Evolutionary conservation across 2,888 invertebrate species (phyloP).

Genomic region (Prionchulus punctatus): DNA sequence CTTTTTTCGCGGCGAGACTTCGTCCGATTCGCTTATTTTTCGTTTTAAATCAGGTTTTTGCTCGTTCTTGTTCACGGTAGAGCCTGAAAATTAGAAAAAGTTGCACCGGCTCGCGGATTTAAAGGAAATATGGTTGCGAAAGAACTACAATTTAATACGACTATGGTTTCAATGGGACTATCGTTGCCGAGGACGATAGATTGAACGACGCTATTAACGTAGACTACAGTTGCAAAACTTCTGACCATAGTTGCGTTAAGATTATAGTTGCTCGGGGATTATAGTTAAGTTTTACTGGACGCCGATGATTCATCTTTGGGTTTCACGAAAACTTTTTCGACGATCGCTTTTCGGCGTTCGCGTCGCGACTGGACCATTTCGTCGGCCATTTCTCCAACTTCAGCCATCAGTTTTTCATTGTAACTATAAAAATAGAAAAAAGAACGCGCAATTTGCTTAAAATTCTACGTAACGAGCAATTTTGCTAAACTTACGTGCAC

Average conservation of each 20-base stretch:
- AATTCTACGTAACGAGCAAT: neutral
- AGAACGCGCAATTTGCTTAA: neutral
- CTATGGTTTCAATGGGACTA: too few relatives aligned
- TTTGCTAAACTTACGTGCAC: conserved; percentile 6
- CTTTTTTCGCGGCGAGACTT: too few relatives aligned
- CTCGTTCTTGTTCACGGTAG: too few relatives aligned
- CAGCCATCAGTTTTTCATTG: neutral
- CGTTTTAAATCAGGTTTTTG: too few relatives aligned
- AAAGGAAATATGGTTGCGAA: too few relatives aligned
- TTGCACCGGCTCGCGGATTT: too few relatives aligned
- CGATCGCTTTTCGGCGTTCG: neutral
- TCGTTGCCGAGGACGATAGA: too few relatives aligned
- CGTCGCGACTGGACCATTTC: neutral
- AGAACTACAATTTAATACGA: too few relatives aligned
- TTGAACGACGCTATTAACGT: too few relatives aligned
- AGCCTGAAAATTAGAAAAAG: too few relatives aligned
- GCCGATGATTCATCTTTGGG: neutral
- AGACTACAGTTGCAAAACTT: too few relatives aligned
- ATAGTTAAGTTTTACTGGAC: neutral
- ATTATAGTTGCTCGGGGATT: neutral
- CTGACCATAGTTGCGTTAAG: neutral
- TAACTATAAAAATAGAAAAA: neutral
- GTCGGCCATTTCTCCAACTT: neutral
- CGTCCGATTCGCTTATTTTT: too few relatives aligned
- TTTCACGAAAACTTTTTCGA: neutral